Conservation (phyloP, 2,888 invertebrate genomes). For the Margaritifera margaritifera region DNA sequence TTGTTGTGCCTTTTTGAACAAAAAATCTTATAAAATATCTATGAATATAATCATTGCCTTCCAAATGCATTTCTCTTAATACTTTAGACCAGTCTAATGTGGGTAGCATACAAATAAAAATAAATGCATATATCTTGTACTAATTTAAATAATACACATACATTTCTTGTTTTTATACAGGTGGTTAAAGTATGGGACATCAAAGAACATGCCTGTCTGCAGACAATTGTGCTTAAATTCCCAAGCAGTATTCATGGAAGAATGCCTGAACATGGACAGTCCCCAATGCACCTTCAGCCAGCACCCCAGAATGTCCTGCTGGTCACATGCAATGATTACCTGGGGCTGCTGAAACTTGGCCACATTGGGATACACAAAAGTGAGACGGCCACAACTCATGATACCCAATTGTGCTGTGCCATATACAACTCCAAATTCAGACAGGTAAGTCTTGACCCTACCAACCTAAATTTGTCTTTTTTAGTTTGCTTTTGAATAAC, state of each 20-base stretch:
- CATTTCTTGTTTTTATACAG: constrained; percentile 39
- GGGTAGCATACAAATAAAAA: neutral
- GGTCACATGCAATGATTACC: constrained; percentile 71
- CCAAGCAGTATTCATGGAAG: constrained; percentile 68
- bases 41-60: neutral
- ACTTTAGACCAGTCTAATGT: neutral
- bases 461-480: too few species aligned
- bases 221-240: constrained; percentile 69
- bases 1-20: too few species aligned
- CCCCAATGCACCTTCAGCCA: constrained; percentile 65
- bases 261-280: constrained; percentile 71
- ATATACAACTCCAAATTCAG: constrained; percentile 70
- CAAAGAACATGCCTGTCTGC: constrained; percentile 70
- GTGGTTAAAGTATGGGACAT: constrained; percentile 72
- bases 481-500: too few species aligned
- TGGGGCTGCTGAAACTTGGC: constrained; percentile 67
- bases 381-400: constrained; percentile 60
- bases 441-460: constrained; percentile 53
- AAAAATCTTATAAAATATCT: too few species aligned
- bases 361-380: constrained; percentile 49
- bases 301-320: constrained; percentile 61
- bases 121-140: neutral
- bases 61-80: neutral
- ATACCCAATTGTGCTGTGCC: constrained; percentile 69
- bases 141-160: neutral